Percentiles rank a stretch among this genome's conserved stretches.
Conservation (phyloP, 2,113 vertebrate genomes). For the Panthera leo region DNA sequence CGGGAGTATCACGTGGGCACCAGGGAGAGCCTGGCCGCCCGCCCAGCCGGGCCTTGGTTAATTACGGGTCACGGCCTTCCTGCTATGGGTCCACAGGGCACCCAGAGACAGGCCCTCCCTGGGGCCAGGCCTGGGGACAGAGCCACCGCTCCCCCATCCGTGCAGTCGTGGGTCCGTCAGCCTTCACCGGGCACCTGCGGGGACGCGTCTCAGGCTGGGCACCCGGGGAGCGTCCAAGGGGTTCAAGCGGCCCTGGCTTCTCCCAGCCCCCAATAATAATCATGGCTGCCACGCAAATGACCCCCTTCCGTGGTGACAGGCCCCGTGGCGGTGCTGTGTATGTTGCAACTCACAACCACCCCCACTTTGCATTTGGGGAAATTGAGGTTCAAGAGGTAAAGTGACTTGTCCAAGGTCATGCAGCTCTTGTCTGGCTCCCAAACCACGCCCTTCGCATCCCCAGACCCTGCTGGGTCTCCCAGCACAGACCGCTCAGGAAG, state of each 20-base stretch:
- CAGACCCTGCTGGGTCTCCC: not conserved
- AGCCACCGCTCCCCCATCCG: not conserved
- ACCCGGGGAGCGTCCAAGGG: accelerated
- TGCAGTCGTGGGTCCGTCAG: accelerated
- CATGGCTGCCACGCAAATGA: not conserved
- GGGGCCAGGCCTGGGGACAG: not conserved
- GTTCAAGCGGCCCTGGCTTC: not conserved
- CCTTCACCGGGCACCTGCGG: accelerated
- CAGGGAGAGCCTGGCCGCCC: not conserved
- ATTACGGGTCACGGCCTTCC: not conserved
- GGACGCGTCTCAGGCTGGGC: not conserved
- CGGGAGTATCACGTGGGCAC: slow-evolving; percentile 18
- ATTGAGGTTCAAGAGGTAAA: not conserved
- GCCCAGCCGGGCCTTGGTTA: not conserved
- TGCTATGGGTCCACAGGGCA: not conserved
- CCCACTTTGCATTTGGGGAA: not conserved
- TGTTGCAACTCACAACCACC: not conserved
- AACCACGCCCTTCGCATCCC: not conserved
- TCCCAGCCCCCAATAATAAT: not conserved
- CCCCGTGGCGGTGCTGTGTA: not conserved
- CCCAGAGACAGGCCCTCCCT: not conserved
- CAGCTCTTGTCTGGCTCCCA: not conserved
- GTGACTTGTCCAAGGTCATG: not conserved
- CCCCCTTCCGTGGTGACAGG: not conserved
- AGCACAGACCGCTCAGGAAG: not conserved